Percentiles rank a stretch among this genome's conserved stretches.
phyloP scores from a whole-genome alignment of 1,140 invertebrate genomes.

The Lanistes nyassanus region DNA sequence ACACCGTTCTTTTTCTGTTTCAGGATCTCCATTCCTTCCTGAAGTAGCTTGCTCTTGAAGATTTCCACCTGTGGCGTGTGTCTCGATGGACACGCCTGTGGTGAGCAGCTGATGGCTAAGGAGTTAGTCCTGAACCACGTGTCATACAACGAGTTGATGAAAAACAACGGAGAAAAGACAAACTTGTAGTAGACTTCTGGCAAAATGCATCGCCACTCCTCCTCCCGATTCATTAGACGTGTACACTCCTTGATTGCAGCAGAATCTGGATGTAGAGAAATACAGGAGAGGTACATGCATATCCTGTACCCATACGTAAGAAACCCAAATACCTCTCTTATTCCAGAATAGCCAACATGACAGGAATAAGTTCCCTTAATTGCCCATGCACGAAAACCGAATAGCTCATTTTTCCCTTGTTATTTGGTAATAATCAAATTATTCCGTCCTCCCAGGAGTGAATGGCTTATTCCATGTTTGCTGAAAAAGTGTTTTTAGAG shows the following conservation, averaged over 20 bases:
- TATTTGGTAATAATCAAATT: no score
- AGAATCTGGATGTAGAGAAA: conserved; percentile 40
- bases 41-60: conserved; percentile 15
- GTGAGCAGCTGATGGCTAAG: conserved; percentile 35
- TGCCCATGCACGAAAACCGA: no score
- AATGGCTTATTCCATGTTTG: background rate
- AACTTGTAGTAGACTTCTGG: conserved; percentile 43
- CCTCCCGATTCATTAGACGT: background rate
- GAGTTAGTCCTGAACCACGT: conserved; percentile 38
- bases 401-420: no score
- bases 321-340: no score
- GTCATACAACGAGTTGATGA: conserved; percentile 49
- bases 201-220: conserved; percentile 43
- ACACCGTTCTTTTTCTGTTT: conserved; percentile 41
- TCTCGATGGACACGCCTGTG: conserved; percentile 27
- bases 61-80: conserved; percentile 32
- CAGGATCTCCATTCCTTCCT: conserved; percentile 28
- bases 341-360: no score
- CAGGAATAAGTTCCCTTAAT: no score
- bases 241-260: conserved; percentile 43
- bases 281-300: background rate
- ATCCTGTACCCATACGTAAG: background rate
- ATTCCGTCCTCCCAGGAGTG: no score
- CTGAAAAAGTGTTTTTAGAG: background rate
- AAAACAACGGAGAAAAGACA: conserved; percentile 46